These are phyloP conservation scores for Apis dorsata DNA, from an alignment of 1,140 invertebrate species.

Conservation along the genomic window DNA sequence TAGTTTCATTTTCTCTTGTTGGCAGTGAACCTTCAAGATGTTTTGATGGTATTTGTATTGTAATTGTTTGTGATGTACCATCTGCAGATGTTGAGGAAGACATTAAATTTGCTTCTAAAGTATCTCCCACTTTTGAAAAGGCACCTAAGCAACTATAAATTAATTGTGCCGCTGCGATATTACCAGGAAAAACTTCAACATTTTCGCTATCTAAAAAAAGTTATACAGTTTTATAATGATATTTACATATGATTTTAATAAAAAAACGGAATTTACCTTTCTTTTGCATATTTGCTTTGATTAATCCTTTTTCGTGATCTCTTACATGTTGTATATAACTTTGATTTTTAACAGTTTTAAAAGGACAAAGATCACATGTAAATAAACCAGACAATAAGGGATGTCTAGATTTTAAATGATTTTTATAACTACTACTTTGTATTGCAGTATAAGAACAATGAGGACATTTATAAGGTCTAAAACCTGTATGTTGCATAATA, in stretches of 20 bases:
- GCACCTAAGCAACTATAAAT: constrained; percentile 81
- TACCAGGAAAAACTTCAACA: constrained; percentile 78
- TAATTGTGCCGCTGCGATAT: constrained; percentile 80
- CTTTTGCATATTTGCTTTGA: constrained; percentile 68
- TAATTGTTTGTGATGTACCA: constrained; percentile 79
- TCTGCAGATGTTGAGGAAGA: constrained; percentile 77
- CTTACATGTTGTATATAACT: constrained; percentile 81
- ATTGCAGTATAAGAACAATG: constrained; percentile 86
- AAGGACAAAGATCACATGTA: constrained; percentile 82
- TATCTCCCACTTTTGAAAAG: constrained; percentile 75
- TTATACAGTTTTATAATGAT: constrained; percentile 10
- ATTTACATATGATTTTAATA: neutral
- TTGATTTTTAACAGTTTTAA: constrained; percentile 82
- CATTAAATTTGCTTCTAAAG: constrained; percentile 77
- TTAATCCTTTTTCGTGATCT: constrained; percentile 81
- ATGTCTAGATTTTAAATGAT: constrained; percentile 84
- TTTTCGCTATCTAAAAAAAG: constrained; percentile 66
- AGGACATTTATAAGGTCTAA: constrained; percentile 84
- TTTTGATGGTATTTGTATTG: constrained; percentile 78
- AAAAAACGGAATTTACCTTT: constrained; percentile 61
- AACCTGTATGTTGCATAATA: constrained; percentile 86
- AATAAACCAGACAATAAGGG: constrained; percentile 82
- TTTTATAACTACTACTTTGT: constrained; percentile 85
- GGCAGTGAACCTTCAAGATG: constrained; percentile 72
- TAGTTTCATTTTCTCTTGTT: constrained; percentile 62